Percentiles rank a stretch among this genome's conserved stretches.
Evolutionary conservation across 2,797 vertebrate genomes (phyloP).

Genomic region (Todus mexicanus): DNA sequence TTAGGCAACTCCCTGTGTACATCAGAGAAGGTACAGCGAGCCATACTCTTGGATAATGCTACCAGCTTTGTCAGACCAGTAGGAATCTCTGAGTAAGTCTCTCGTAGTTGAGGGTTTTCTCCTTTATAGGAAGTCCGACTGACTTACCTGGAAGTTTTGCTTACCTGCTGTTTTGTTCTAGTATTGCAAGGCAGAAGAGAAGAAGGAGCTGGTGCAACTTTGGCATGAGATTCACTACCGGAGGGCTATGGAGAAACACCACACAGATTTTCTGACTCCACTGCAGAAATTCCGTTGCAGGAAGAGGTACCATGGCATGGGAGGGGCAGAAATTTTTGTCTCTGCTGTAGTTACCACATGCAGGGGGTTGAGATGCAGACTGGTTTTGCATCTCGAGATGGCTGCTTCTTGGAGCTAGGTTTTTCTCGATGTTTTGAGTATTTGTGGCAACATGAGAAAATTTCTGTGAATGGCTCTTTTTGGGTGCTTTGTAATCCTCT

Average conservation of each 20-base stretch:
- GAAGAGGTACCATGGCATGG: slow-evolving; percentile 24
- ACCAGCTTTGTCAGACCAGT: neutral
- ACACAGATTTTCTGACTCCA: slow-evolving; percentile 5
- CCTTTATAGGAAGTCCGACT: neutral
- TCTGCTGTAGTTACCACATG: neutral
- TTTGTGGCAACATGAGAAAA: neutral
- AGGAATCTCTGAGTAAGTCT: neutral
- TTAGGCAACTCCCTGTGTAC: neutral
- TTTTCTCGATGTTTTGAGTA: neutral
- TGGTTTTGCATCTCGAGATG: neutral
- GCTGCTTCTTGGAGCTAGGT: neutral
- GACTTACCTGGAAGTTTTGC: neutral
- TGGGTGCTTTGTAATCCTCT: neutral
- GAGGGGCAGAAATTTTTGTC: neutral
- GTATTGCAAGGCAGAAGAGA: slow-evolving; percentile 57
- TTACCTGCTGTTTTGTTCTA: neutral
- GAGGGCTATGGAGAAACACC: slow-evolving; percentile 33
- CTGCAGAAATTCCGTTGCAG: slow-evolving; percentile 71
- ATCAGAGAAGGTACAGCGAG: neutral
- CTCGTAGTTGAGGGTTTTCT: neutral
- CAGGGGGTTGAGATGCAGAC: neutral
- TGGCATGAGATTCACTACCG: slow-evolving; percentile 73
- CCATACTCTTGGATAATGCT: neutral
- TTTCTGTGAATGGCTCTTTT: neutral
- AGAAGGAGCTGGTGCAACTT: slow-evolving; percentile 56